A percentile compares a stretch with the other conserved stretches of the same genome.
Evolutionary conservation across 2,113 vertebrate genomes (phyloP).

Genomic region (western clawed frog (Xenopus tropicalis)): UCB_Xtro_10.0 CM004443.2:117255501-117256000

Average conservation of each 20-base stretch:
- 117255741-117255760: background rate
- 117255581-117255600: slow-evolving; percentile 85
- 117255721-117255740: accelerated
- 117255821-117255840: no score
- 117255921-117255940: no score
- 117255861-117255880: no score
- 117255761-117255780: background rate
- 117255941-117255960: background rate
- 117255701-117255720: background rate
- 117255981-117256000: slow-evolving; percentile 95
- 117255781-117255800: background rate
- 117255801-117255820: no score
- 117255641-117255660: slow-evolving; percentile 96
- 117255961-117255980: slow-evolving; percentile 95
- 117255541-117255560: slow-evolving; percentile 81
- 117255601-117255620: slow-evolving; percentile 79
- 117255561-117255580: slow-evolving; percentile 95
- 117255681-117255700: slow-evolving; percentile 86
- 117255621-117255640: slow-evolving; percentile 94
- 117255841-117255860: no score
- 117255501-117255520: no score
- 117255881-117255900: no score
- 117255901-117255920: no score
- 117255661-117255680: slow-evolving; percentile 98
- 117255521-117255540: no score